Base-by-base conservation (phyloP, 2,797 vertebrate genomes). In the Nannoperca obscura region DNA sequence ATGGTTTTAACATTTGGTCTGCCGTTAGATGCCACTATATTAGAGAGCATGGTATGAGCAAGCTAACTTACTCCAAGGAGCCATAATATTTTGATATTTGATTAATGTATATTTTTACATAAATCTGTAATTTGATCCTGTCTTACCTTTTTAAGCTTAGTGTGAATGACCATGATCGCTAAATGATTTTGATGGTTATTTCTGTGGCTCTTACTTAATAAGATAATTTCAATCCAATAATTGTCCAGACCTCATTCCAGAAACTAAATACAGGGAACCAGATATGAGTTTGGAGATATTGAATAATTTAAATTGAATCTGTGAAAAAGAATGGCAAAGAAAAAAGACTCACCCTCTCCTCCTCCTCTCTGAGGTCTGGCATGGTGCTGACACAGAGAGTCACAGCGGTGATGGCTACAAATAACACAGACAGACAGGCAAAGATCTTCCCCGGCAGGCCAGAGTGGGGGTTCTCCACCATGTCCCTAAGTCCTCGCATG, bases 381-480 rank as follows among this genome's bases (percentile, higher is more conserved):
- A 99, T 98, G 91, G 98, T 99, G 94, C 98, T 97, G 89, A 98
- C 93, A 85, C 98, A 99, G 83, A 99, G 95, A 75, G 97, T 98
- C 77, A 99, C 96, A 0, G 97, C 96, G 0, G 97, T 98, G 92
- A 98, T 97, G 83, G 95, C 97, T 86, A 99, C 97, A 87, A 99
- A 99, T 67, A 96, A 83, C 82, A 99, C 87, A 0, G 98, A 99
- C 79, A 99, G 94, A 73, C 96, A 98, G 86, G 98, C 97, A 58
- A 99, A 99, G 91, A 99, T 96, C 94, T 98, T 98, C 81, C 98
- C 98, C 0, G 97, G 97, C 30, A 97, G 92, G 12, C 98, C 98
- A 0, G 98, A 98, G 91, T 96, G 97, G 4, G 97, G 97, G 88
- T 98, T 97, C 90, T 99, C 97, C 89, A 99, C 97, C 96, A 98